These are phyloP conservation scores for Mya arenaria DNA, from an alignment of 1,140 invertebrate species.

Conservation along the genomic window DNA sequence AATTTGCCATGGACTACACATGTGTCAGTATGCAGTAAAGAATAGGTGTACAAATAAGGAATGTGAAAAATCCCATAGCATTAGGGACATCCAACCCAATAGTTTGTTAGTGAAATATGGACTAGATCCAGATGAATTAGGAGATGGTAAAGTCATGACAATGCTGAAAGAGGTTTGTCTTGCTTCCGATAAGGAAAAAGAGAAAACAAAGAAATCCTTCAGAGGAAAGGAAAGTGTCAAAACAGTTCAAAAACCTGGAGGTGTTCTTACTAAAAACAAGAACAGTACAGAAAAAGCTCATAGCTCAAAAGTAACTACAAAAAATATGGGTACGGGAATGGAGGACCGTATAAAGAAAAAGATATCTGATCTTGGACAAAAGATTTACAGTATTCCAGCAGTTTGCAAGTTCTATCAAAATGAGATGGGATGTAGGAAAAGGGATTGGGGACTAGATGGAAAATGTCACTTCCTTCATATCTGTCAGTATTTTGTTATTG, in stretches of 20 bases:
- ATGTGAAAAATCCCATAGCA: conserved; percentile 41
- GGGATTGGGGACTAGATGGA: conserved; percentile 44
- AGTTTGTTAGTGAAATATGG: conserved; percentile 38
- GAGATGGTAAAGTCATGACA: conserved; percentile 21
- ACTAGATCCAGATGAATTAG: conserved; percentile 42
- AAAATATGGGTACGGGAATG: too few species aligned
- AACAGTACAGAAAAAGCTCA: too few species aligned
- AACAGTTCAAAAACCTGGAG: too few species aligned
- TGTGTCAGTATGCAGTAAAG: conserved; percentile 20
- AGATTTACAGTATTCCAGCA: conserved; percentile 15
- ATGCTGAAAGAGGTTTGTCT: conserved; percentile 23
- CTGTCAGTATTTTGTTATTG: conserved; percentile 45
- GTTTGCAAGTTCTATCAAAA: conserved; percentile 51
- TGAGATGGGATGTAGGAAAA: conserved; percentile 44
- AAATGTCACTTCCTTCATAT: conserved; percentile 49
- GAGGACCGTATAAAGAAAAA: background rate
- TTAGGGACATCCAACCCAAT: conserved; percentile 35
- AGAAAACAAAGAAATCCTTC: background rate
- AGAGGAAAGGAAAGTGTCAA: too few species aligned
- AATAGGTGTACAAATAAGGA: conserved; percentile 30
- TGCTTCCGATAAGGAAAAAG: background rate
- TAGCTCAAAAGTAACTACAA: too few species aligned
- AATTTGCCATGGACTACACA: conserved; percentile 35
- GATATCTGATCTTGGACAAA: background rate
- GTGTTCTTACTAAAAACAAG: too few species aligned